A percentile compares a stretch with the other conserved stretches of the same genome.
Evolutionary conservation across 2,888 invertebrate genomes (phyloP).

Genomic region (Epinotia brunnichana): DNA sequence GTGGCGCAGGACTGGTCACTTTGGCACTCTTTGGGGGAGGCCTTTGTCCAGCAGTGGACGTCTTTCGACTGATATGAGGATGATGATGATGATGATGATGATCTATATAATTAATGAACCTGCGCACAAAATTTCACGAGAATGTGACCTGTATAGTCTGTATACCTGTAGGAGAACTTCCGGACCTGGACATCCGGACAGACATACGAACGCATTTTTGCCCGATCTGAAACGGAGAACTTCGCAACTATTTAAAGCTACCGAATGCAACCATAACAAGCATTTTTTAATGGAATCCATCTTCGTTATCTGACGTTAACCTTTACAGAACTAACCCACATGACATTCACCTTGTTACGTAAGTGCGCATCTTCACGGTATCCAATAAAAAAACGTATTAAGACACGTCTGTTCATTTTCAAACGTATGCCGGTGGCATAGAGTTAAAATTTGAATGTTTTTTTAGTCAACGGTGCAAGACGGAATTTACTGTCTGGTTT

Average conservation of each 20-base stretch:
- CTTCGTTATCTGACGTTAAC: conserved; percentile 54
- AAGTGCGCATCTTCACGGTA: conserved; percentile 49
- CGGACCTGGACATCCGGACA: no score
- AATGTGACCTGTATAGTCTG: no score
- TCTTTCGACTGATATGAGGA: no score
- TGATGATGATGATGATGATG: no score
- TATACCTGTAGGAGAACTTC: no score
- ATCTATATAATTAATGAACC: no score
- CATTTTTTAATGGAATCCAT: conserved; percentile 6
- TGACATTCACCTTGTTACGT: conserved; percentile 71
- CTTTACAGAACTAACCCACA: conserved; percentile 55
- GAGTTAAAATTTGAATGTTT: neutral
- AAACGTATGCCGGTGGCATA: neutral
- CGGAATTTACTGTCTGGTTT: neutral
- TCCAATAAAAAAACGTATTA: neutral
- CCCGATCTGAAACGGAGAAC: no score
- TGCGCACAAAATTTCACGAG: no score
- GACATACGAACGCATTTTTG: no score
- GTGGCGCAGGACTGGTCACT: no score
- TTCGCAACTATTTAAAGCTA: neutral
- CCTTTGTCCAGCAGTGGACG: no score
- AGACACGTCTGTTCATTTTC: neutral
- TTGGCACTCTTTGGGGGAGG: no score
- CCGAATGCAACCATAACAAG: neutral
- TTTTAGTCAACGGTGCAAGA: neutral